A percentile compares a stretch with the other conserved stretches of the same genome.
Conservation (phyloP, 2,888 invertebrate genomes). For the Hipparchia sbordonii region DNA sequence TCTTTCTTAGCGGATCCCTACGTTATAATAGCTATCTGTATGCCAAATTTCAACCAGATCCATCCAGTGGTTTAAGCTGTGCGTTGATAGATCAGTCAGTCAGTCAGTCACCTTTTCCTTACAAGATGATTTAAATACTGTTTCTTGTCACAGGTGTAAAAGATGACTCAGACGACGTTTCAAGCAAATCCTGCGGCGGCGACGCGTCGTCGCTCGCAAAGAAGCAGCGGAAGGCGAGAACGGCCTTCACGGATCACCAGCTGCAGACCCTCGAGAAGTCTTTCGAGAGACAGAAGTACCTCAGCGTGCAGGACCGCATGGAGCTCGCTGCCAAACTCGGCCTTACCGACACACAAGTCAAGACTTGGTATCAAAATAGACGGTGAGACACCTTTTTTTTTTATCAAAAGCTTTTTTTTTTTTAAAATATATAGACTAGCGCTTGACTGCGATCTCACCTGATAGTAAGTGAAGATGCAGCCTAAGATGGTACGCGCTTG, state of each 20-base stretch:
- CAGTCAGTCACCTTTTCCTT: too few relatives aligned
- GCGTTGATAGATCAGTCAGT: too few relatives aligned
- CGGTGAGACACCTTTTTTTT: constrained; percentile 84
- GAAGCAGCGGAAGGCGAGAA: constrained; percentile 98
- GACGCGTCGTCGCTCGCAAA: constrained; percentile 86
- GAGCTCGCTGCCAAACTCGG: constrained; percentile 98
- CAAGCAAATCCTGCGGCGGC: constrained; percentile 78
- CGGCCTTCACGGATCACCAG: constrained; percentile 99
- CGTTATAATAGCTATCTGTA: too few relatives aligned
- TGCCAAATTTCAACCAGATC: too few relatives aligned
- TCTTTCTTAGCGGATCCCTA: too few relatives aligned
- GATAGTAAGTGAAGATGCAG: too few relatives aligned
- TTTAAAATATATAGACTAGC: too few relatives aligned
- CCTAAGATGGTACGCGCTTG: too few relatives aligned
- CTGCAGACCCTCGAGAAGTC: constrained; percentile 97
- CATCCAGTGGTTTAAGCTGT: too few relatives aligned
- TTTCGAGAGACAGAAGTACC: constrained; percentile 98
- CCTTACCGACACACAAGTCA: constrained; percentile 99
- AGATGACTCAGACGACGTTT: constrained; percentile 90
- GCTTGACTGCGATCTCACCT: too few relatives aligned
- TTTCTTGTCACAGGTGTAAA: constrained; percentile 87
- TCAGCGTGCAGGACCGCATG: constrained; percentile 98
- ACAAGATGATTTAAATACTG: too few relatives aligned
- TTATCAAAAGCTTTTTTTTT: background rate
- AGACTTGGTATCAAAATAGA: constrained; percentile 99